A percentile compares a stretch with the other conserved stretches of the same genome.
Evolutionary conservation across 2,113 vertebrate species (phyloP).

Genomic region (Oncorhynchus kisutch): DNA sequence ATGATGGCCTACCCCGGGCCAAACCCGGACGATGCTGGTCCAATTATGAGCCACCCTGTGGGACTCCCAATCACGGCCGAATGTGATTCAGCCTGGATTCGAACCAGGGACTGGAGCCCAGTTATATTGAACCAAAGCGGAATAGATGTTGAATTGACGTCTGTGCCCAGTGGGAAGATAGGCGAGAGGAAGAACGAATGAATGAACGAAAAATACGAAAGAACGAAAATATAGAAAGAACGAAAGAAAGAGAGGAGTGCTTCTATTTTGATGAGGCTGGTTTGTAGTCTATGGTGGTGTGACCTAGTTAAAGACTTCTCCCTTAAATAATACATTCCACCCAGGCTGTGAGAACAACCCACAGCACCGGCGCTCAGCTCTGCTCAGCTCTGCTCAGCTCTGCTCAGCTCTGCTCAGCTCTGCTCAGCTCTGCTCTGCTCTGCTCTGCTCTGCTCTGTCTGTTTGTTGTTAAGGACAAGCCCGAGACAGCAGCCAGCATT

Average conservation of each 20-base stretch:
- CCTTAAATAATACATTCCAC: slow-evolving; percentile 7
- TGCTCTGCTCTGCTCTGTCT: neutral
- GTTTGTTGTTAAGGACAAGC: neutral
- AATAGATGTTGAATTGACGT: too few relatives aligned
- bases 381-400: neutral
- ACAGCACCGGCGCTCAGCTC: slow-evolving; percentile 1
- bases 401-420: neutral
- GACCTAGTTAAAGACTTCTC: slow-evolving; percentile 51
- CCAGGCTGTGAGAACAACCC: slow-evolving; percentile 8
- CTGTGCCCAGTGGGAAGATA: neutral
- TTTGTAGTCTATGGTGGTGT: slow-evolving; percentile 52
- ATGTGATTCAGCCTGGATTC: too few relatives aligned
- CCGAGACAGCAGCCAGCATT: neutral
- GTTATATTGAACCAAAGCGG: too few relatives aligned
- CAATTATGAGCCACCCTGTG: too few relatives aligned
- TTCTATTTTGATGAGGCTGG: slow-evolving; percentile 26
- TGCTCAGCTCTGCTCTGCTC: neutral
- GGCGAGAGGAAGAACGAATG: neutral
- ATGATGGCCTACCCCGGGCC: too few relatives aligned
- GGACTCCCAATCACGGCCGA: too few relatives aligned
- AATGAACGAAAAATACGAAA: neutral
- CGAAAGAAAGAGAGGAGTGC: neutral
- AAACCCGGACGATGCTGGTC: too few relatives aligned
- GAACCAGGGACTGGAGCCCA: too few relatives aligned
- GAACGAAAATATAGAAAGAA: neutral